Evolutionary conservation across 1,140 invertebrate genomes (phyloP).

Genomic region (Melanaphis sacchari): DNA sequence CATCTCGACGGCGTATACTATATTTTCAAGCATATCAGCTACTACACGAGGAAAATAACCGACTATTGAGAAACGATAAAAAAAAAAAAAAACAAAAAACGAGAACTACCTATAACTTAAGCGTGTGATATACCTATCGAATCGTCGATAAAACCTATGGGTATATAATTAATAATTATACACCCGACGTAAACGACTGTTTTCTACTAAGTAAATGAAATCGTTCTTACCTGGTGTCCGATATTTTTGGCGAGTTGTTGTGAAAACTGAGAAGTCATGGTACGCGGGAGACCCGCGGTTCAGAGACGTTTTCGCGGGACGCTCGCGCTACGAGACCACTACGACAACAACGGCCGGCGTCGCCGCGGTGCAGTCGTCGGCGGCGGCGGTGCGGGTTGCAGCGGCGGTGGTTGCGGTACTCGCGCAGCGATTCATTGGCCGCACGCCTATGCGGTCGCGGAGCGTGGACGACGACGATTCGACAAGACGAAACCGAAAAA

Average conservation of each 20-base stretch:
- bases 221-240: conserved; percentile 47
- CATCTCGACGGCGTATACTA: too few species aligned
- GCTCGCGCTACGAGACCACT: conserved; percentile 36
- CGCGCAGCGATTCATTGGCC: conserved; percentile 46
- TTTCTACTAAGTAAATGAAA: too few species aligned
- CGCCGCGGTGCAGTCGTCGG: conserved; percentile 22
- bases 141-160: too few species aligned
- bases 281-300: conserved; percentile 52
- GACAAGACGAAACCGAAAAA: neutral
- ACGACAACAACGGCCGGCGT: conserved; percentile 34
- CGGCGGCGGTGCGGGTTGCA: neutral
- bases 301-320: conserved; percentile 7
- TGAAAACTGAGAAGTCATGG: conserved; percentile 57
- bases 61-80: too few species aligned
- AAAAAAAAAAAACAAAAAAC: neutral
- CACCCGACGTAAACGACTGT: too few species aligned
- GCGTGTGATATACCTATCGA: too few species aligned
- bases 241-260: conserved; percentile 55
- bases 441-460: neutral
- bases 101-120: too few species aligned
- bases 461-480: neutral
- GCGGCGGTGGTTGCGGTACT: neutral
- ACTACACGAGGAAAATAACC: too few species aligned
- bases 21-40: too few species aligned
- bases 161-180: too few species aligned